Percentiles rank a stretch among this genome's conserved stretches.
phyloP scores from a whole-genome alignment of 2,113 vertebrate species.

The Pomatorhinus ruficollis region DNA sequence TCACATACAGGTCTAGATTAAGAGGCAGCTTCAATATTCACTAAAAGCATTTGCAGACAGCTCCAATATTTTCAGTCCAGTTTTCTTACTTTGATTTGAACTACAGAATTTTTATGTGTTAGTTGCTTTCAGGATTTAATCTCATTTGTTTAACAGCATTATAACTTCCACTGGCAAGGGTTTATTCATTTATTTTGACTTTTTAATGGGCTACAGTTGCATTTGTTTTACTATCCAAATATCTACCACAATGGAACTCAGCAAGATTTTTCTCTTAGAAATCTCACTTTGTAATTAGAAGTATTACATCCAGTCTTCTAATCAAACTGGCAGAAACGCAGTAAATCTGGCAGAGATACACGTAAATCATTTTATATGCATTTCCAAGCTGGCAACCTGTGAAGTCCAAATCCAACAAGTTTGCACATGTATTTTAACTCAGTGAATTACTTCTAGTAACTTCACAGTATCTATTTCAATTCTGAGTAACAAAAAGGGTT shows the following conservation, averaged over 20 bases:
- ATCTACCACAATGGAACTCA: conserved; percentile 25
- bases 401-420: not conserved
- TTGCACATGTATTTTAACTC: not conserved
- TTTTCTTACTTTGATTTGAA: conserved; percentile 5
- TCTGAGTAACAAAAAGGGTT: not conserved
- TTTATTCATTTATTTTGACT: conserved; percentile 41
- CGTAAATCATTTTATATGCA: not conserved
- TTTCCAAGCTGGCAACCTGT: not conserved
- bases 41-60: not conserved
- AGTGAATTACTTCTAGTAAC: not conserved
- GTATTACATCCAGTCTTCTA: not conserved
- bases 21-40: not conserved
- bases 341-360: not conserved
- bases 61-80: not conserved
- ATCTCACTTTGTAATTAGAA: conserved; percentile 38
- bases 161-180: not conserved
- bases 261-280: not conserved
- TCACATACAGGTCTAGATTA: not conserved
- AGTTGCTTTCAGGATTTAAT: conserved; percentile 3
- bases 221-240: conserved; percentile 26
- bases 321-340: not conserved
- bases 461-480: not conserved
- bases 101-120: not conserved
- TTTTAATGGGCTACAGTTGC: not conserved
- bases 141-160: conserved; percentile 18